Base-by-base conservation (phyloP, 2,888 invertebrate species). In the Chaetoderma sp. region DNA sequence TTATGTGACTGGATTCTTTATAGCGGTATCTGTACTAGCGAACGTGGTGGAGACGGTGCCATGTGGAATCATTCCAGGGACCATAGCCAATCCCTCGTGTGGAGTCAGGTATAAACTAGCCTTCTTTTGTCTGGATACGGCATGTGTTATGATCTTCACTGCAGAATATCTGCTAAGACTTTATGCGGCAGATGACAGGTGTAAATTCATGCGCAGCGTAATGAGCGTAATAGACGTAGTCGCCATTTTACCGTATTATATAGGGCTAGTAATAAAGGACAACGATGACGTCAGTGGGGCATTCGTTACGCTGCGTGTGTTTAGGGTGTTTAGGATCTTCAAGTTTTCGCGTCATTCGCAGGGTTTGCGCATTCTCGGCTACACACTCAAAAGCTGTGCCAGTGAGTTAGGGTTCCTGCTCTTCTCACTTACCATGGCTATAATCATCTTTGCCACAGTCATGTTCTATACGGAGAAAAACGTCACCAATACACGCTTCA, bases 381-480 rank as follows among this genome's bases (percentile, higher is more conserved):
- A 99, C 89, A 99, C 99, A 68, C 91, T 99, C 75, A 99, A 99
- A 90, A 96, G 96, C 67, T 98, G 98, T 89, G 98, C 98, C 87
- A 96, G 96, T 87, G 98, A 98, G 89, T 91, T 99, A 78, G 99
- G 99, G 76, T 99, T 99, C 90, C 92, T 99, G 72, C 97, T 99
- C 68, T 99, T 99, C 89, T 99, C 98, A 32, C 89, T 99, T 83
- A 97, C 98, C 72, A 98, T 99, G 98, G 99, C 99, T 82, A 99
- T 99, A 88, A 98, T 99, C 83, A 99, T 99, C 84, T 99, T 99
- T 88, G 98, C 99, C 72, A 99, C 99, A 44, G 97, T 99, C 79
- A 99, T 99, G 98, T 99, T 96, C 90, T 99, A 99, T 90, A 98
- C 98, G 58, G 99, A 99, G 90, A 99, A 99, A 89, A 98, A 98